Percentiles rank a stretch among this genome's conserved stretches.
These are phyloP conservation scores for Chrysomela aeneicollis DNA, from an alignment of 2,888 invertebrate species.

Conservation along the genomic window DNA sequence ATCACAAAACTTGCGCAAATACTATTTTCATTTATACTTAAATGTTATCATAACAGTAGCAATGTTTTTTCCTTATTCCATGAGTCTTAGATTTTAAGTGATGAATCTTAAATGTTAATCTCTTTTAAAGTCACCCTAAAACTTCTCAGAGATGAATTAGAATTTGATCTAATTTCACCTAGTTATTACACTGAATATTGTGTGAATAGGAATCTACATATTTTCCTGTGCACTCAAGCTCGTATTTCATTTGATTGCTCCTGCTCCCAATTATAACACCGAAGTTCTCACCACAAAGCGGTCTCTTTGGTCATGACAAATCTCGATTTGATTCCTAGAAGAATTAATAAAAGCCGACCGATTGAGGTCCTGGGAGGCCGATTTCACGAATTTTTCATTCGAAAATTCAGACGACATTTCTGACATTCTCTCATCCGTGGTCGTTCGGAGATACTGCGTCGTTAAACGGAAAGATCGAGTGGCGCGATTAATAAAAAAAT, in stretches of 20 bases:
- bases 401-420: slow-evolving; percentile 24
- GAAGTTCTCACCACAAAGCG: slow-evolving; percentile 34
- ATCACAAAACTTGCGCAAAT: too few relatives aligned
- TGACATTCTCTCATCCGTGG: slow-evolving; percentile 19
- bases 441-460: background rate
- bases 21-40: too few relatives aligned
- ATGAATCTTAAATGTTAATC: too few relatives aligned
- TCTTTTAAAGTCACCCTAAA: too few relatives aligned
- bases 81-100: too few relatives aligned
- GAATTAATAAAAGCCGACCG: slow-evolving; percentile 37
- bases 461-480: slow-evolving; percentile 8
- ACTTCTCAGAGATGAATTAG: too few relatives aligned
- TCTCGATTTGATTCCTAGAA: slow-evolving; percentile 39
- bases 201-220: too few relatives aligned
- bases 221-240: too few relatives aligned
- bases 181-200: too few relatives aligned
- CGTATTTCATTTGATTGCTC: slow-evolving; percentile 23
- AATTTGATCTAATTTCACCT: too few relatives aligned
- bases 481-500: background rate
- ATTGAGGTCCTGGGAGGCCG: slow-evolving; percentile 29
- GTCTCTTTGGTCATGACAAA: slow-evolving; percentile 36
- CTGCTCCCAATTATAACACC: slow-evolving; percentile 34
- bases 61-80: too few relatives aligned
- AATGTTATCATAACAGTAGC: too few relatives aligned
- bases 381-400: slow-evolving; percentile 33